phyloP scores from a whole-genome alignment of 2,113 vertebrate species.

The Spheniscus mendiculus region DNA sequence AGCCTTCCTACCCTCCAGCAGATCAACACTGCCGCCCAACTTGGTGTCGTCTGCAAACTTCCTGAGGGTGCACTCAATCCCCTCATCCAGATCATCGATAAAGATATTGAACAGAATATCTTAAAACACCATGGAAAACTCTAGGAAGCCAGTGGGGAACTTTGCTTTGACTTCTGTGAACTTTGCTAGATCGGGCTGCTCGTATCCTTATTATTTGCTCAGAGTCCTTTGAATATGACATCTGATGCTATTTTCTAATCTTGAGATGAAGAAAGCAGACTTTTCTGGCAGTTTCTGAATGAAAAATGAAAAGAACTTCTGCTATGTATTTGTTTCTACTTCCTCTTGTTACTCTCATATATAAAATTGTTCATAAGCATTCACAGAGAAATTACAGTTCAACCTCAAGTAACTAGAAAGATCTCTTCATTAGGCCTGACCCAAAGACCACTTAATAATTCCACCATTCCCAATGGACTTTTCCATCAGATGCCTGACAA shows the following conservation, averaged over 20 bases:
- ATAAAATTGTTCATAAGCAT: background rate
- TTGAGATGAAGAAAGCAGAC: background rate
- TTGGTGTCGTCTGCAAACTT: no score
- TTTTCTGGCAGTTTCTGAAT: background rate
- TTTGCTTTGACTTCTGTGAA: background rate
- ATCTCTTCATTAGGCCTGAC: background rate
- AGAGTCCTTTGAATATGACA: background rate
- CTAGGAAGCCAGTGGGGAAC: background rate
- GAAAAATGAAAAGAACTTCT: background rate
- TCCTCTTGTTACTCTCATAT: background rate
- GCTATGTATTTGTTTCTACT: background rate
- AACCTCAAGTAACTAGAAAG: background rate
- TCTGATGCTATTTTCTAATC: background rate
- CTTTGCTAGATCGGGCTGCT: background rate
- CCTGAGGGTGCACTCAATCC: no score
- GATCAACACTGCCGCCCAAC: no score
- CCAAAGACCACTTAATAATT: background rate
- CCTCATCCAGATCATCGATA: no score
- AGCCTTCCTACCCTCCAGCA: no score
- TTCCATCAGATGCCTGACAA: background rate
- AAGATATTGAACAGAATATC: no score
- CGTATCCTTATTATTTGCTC: background rate
- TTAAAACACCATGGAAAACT: background rate
- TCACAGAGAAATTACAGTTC: background rate
- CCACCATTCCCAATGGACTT: background rate